Percentiles rank a stretch among this genome's conserved stretches.
Conservation (phyloP, 1,140 invertebrate species). For the Drosophila nikananu region DNA sequence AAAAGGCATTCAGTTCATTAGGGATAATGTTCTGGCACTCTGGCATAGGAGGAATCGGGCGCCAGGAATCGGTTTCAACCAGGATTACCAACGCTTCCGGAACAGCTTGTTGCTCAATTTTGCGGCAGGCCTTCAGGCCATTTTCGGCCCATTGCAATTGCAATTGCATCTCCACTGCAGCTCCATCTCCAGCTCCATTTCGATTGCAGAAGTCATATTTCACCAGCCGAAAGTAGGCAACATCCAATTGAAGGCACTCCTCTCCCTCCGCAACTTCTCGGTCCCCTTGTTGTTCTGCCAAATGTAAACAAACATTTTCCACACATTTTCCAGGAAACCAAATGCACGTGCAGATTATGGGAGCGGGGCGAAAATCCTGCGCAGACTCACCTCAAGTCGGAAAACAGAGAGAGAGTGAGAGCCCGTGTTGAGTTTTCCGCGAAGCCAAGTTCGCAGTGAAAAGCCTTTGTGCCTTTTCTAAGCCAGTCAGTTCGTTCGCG, state of each 20-base stretch:
- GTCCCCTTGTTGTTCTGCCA: conserved; percentile 43
- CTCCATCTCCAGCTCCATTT: background rate
- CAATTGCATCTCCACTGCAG: conserved; percentile 38
- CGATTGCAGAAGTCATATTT: conserved; percentile 68
- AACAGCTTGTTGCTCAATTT: conserved; percentile 71
- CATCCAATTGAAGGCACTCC: conserved; percentile 54
- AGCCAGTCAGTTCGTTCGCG: conserved; percentile 70
- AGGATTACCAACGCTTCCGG: conserved; percentile 43
- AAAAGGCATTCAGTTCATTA: conserved; percentile 51
- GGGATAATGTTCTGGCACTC: conserved; percentile 20
- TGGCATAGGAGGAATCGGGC: background rate
- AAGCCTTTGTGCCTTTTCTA: conserved; percentile 37
- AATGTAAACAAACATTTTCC: conserved; percentile 77
- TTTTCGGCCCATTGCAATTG: conserved; percentile 40
- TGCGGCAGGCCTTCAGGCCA: conserved; percentile 23
- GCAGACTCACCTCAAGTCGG: conserved; percentile 65
- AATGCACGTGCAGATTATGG: conserved; percentile 62
- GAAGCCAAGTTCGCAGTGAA: conserved; percentile 48
- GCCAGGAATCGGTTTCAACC: conserved; percentile 33
- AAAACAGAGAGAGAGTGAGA: conserved; percentile 10
- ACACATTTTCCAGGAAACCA: conserved; percentile 55
- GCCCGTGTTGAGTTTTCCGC: conserved; percentile 50
- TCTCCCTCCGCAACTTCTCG: background rate
- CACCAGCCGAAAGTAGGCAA: conserved; percentile 69
- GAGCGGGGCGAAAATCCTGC: conserved; percentile 27